Evolutionary conservation across 2,113 vertebrate species (phyloP).

Genomic region (Ammodytes dubius): DNA sequence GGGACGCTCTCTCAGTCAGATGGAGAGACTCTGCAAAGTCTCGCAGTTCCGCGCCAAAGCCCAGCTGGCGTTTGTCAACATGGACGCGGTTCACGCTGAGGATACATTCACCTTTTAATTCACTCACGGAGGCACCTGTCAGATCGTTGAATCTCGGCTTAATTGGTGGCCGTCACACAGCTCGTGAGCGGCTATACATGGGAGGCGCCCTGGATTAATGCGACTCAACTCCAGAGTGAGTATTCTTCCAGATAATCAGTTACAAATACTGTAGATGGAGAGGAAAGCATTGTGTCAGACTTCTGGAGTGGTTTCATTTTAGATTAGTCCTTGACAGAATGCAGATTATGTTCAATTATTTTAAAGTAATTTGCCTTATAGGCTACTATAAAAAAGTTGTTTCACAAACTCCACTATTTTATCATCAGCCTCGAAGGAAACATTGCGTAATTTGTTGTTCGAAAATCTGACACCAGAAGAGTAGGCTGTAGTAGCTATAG

Average conservation of each 20-base stretch:
- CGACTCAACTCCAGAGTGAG: conserved; percentile 58
- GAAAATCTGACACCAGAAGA: neutral
- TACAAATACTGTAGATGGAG: neutral
- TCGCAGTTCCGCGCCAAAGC: conserved; percentile 2
- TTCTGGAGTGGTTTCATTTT: neutral
- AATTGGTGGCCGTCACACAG: conserved; percentile 3
- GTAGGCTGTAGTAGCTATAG: neutral
- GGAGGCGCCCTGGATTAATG: conserved; percentile 11
- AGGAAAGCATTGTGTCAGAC: neutral
- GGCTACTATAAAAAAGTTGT: too few species aligned
- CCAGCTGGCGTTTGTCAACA: conserved; percentile 2
- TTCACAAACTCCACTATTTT: neutral
- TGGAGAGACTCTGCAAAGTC: conserved; percentile 50
- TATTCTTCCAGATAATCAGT: conserved; percentile 18
- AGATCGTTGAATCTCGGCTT: neutral
- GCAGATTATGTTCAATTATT: neutral
- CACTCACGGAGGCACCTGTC: neutral
- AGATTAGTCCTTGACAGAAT: too few species aligned
- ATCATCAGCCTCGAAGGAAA: neutral
- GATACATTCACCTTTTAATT: neutral
- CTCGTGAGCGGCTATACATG: neutral
- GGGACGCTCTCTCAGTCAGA: conserved; percentile 36
- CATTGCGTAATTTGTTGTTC: neutral
- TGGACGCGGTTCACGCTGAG: neutral
- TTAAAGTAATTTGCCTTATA: neutral